Conservation (phyloP, 1,140 invertebrate genomes). For the Monomorium pharaonis region DNA sequence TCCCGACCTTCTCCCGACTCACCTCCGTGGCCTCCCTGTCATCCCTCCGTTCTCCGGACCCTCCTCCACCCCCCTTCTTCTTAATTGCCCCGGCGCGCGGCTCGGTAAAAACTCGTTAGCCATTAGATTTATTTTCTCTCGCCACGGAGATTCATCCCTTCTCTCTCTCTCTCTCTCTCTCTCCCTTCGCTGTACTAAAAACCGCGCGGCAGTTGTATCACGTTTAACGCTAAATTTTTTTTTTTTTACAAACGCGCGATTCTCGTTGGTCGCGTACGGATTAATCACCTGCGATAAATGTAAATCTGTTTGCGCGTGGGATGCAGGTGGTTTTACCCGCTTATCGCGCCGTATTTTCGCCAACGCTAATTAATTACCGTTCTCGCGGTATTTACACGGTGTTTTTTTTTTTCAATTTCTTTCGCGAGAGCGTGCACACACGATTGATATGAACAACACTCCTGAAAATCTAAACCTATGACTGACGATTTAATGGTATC, state of each 20-base stretch:
- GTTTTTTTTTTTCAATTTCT: conserved; percentile 27
- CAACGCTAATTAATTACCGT: conserved; percentile 52
- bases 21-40: conserved; percentile 58
- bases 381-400: conserved; percentile 40
- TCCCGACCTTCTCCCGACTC: conserved; percentile 69
- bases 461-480: conserved; percentile 57
- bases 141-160: conserved; percentile 65
- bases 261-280: conserved; percentile 1
- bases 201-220: conserved; percentile 47
- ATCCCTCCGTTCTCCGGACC: conserved; percentile 1
- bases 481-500: conserved; percentile 68
- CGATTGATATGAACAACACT: conserved; percentile 39
- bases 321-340: conserved; percentile 2
- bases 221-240: conserved; percentile 33
- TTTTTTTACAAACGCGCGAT: conserved; percentile 5
- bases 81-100: conserved; percentile 80
- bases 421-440: conserved; percentile 14
- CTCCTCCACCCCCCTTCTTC: conserved; percentile 69
- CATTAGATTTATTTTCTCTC: conserved; percentile 80
- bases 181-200: conserved; percentile 47
- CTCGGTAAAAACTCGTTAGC: conserved; percentile 83
- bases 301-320: conserved; percentile 31
- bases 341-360: conserved; percentile 48
- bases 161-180: conserved; percentile 14
- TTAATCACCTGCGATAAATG: conserved; percentile 48